Conservation (phyloP, 2,797 vertebrate genomes). For the Hybognathus amarus region DNA sequence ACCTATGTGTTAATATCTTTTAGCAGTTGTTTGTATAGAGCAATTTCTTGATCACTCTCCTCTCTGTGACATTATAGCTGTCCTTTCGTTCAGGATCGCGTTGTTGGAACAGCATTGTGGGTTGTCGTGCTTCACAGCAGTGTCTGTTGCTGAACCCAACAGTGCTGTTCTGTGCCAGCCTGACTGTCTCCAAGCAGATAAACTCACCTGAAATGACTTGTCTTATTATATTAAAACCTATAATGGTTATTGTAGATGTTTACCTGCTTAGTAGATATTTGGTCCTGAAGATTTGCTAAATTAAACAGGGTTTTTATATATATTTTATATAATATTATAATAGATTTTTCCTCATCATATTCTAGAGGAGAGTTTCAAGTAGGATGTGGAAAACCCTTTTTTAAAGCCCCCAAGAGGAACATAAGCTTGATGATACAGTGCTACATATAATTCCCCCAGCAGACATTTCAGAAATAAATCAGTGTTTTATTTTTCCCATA, state of each 20-base stretch:
- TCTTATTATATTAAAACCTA: background rate
- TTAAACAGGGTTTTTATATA: background rate
- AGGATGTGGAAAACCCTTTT: conserved; percentile 20
- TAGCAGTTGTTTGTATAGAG: background rate
- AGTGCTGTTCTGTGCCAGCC: conserved; percentile 41
- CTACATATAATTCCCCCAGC: conserved; percentile 26
- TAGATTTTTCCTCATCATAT: background rate
- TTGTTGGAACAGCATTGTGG: conserved; percentile 34
- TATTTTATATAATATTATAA: too few relatives aligned
- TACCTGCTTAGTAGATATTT: background rate
- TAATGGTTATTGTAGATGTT: conserved; percentile 1
- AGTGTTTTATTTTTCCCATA: conserved; percentile 34
- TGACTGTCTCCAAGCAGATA: conserved; percentile 56
- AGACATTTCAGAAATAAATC: conserved; percentile 52
- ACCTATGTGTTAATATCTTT: background rate
- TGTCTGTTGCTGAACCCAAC: conserved; percentile 29
- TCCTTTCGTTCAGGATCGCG: background rate
- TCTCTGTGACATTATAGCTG: background rate
- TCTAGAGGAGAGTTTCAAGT: background rate
- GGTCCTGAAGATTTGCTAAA: background rate
- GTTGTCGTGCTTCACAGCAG: conserved; percentile 30
- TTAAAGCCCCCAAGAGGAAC: conserved; percentile 40
- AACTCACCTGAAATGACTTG: background rate
- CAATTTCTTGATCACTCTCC: background rate
- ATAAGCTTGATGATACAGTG: conserved; percentile 27